Evolutionary conservation across 2,113 vertebrate species (phyloP), one percentile per base, ranked within the genome.

Genomic region (Microcebus ravelobensis): DNA sequence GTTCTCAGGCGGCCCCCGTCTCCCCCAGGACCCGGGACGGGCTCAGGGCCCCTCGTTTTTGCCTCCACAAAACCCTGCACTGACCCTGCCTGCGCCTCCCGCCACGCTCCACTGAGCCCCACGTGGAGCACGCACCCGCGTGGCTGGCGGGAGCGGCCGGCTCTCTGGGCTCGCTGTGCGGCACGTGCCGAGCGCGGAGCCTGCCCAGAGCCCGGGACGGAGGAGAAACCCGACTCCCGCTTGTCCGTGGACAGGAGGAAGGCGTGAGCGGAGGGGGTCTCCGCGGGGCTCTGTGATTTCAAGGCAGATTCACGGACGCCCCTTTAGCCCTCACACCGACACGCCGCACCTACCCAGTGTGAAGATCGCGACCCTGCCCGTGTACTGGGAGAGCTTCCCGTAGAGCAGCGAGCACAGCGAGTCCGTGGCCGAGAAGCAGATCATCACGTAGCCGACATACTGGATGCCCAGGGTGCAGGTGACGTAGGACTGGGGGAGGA

Each of bases 391-490:
- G 34, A 99, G 96, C 96, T 98, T 99, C 61, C 99, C 99, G 0
- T 99, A 99, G 2, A 99, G 61, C 87, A 98, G 95, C 0, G 99
- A 99, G 97, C 98, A 99, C 21, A 99, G 55, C 0, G 99, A 99
- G 83, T 99, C 99, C 17, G 98, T 23, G 31, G 99, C 99, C 6
- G 99, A 98, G 74, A 99, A 99, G 97, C 99, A 99, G 98, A 99
- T 99, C 99, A 99, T 99, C 87, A 98, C 98, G 34, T 98, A 99
- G 8, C 99, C 99, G 20, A 99, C 98, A 0, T 96, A 99, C 25
- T 99, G 99, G 98, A 99, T 99, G 83, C 99, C 99, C 96, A 99
- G 96, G 5, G 99, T 99, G 74, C 99, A 99, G 80, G 99, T 99
- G 85, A 98, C 97, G 0, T 99, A 99, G 13, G 99, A 98, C 99